A percentile compares a stretch with the other conserved stretches of the same genome.
Evolutionary conservation across 2,888 invertebrate genomes (phyloP).

Genomic region (Galerucella nymphaeae): DNA sequence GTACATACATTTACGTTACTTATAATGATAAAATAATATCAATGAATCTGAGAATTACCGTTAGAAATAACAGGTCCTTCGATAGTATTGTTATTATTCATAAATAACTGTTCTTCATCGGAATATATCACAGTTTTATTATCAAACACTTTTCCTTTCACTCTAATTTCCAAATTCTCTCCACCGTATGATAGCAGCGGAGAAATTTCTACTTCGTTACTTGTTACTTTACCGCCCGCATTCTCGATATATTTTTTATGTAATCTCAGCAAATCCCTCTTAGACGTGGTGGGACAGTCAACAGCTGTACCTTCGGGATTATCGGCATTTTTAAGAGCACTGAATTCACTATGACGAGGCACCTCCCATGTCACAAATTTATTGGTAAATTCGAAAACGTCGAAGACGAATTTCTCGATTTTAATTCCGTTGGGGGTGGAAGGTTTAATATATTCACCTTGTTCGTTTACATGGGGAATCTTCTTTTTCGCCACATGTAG

Average conservation of each 20-base stretch:
- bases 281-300: slow-evolving; percentile 91
- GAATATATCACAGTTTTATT: slow-evolving; percentile 49
- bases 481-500: slow-evolving; percentile 98
- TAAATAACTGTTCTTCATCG: slow-evolving; percentile 47
- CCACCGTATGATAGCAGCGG: slow-evolving; percentile 91
- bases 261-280: slow-evolving; percentile 78
- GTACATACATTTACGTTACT: neutral
- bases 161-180: slow-evolving; percentile 75
- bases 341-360: slow-evolving; percentile 92
- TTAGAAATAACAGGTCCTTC: slow-evolving; percentile 25
- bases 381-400: slow-evolving; percentile 94
- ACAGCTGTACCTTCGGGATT: slow-evolving; percentile 76
- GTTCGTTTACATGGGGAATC: slow-evolving; percentile 84
- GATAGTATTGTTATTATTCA: slow-evolving; percentile 38
- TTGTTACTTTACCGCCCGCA: slow-evolving; percentile 82
- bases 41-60: slow-evolving; percentile 6
- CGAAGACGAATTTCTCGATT: slow-evolving; percentile 99
- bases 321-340: slow-evolving; percentile 95
- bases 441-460: slow-evolving; percentile 80
- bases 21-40: neutral
- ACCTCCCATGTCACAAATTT: slow-evolving; percentile 95
- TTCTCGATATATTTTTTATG: slow-evolving; percentile 83
- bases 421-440: slow-evolving; percentile 94
- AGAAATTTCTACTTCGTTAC: slow-evolving; percentile 86
- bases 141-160: slow-evolving; percentile 52